Base-by-base conservation (phyloP, 2,888 invertebrate genomes). In the Netelia inedita region DNA sequence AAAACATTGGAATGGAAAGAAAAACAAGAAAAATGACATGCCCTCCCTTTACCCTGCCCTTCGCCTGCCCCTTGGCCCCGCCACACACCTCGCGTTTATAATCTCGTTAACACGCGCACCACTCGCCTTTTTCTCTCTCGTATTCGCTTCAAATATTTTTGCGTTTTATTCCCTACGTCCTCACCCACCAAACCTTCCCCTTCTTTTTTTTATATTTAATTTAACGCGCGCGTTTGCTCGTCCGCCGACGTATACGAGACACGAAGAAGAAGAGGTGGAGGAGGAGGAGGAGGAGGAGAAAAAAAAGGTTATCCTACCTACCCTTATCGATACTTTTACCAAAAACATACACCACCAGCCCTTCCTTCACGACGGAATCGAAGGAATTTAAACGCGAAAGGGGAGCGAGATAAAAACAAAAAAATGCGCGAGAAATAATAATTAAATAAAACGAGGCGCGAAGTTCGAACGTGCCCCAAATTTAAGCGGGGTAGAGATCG, bases 61-160 rank as follows among this genome's bases (percentile, higher is more conserved):
- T 73, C 84, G 5, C 35, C 35, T 2, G 5, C 35, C 35, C 35
- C 35, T 6, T 35, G 5, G 35, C 35, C 35, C 35, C 5, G 6
- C 6, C 35, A 35, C 6, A 35, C 35, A 35, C 28, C 28, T 35
- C 35, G 83, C 86, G 76, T 79, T 81, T 78, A 85, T 83, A 73
- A 57, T 57, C 57, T 57, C 57, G 11, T 10, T 72, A 63, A 71
- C 35, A 46, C 46, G 21, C 35, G 46, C 71, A 73, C 65, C 61
- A 79, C 81, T 74, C 86, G 82, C 79, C 82, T 85, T 81, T 86
- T 85, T 86, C 84, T 86, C 84, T 86, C 85, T 86, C 85, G 85
- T 79, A 85, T 57, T 81, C 75, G 74, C 71, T 81, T 82, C 80
- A 71, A 59, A 74, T 79, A 53, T 69, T 73, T 59, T 55, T 35